Percentiles rank a stretch among this genome's conserved stretches.
These are phyloP conservation scores for Zaprionus obscuricornis DNA, from an alignment of 2,888 invertebrate genomes.

Conservation along the genomic window DNA sequence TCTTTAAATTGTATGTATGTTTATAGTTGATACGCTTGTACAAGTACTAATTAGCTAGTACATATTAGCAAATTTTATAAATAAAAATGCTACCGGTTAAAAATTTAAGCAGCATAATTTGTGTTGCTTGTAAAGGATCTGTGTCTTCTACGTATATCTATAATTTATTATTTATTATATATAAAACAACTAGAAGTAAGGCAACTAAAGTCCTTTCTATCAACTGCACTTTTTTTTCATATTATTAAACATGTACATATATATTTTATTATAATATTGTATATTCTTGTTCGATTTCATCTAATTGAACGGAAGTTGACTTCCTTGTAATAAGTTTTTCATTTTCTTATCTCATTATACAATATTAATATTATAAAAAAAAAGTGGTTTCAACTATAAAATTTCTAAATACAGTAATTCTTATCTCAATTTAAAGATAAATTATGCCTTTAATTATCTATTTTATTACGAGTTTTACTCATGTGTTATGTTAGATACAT, in stretches of 20 bases:
- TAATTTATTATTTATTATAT: no score
- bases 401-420: conserved; percentile 18
- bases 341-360: neutral
- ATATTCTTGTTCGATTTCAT: neutral
- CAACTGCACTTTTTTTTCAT: no score
- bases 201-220: no score
- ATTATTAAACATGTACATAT: no score
- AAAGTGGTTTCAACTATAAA: conserved; percentile 5
- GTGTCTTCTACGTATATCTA: no score
- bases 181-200: no score
- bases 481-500: neutral
- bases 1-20: neutral
- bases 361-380: neutral
- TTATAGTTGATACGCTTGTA: conserved; percentile 1
- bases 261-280: no score
- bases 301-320: conserved; percentile 24
- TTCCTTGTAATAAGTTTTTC: no score
- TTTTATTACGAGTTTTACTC: no score
- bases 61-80: conserved; percentile 8
- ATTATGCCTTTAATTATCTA: no score
- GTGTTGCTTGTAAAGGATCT: no score
- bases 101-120: no score
- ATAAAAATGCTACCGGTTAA: conserved; percentile 23
- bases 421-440: conserved; percentile 23
- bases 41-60: neutral